phyloP scores from a whole-genome alignment of 2,113 vertebrate species.

The Capreolus pygargus region DNA sequence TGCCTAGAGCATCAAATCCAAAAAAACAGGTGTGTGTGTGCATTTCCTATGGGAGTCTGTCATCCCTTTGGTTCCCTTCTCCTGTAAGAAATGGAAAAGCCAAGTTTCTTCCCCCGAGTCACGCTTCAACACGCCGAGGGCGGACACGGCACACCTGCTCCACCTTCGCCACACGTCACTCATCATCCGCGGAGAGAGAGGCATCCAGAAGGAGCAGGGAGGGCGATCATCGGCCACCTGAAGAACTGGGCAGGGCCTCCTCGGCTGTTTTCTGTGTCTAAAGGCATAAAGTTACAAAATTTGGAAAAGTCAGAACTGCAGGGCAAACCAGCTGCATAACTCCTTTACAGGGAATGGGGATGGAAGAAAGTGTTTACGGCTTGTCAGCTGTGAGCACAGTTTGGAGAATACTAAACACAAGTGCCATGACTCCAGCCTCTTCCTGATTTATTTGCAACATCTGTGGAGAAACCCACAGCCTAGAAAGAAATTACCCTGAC shows the following conservation, averaged over 20 bases:
- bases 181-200: background rate
- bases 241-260: background rate
- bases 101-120: conserved; percentile 51
- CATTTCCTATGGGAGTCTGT: conserved; percentile 58
- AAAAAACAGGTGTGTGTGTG: conserved; percentile 50
- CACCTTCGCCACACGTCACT: background rate
- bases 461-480: background rate
- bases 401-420: background rate
- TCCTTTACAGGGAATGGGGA: background rate
- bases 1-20: background rate
- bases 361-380: accelerated
- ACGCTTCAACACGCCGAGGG: conserved; percentile 41
- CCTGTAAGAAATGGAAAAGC: conserved; percentile 13
- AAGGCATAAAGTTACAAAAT: background rate
- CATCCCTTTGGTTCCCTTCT: background rate
- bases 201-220: accelerated
- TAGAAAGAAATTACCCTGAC: conserved; percentile 24
- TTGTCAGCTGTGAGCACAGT: background rate
- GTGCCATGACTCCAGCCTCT: background rate
- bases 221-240: background rate
- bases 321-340: background rate
- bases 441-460: background rate
- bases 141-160: conserved; percentile 34
- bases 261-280: background rate
- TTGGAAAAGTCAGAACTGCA: background rate